Evolutionary conservation across 2,797 vertebrate species (phyloP), one percentile per base, ranked within the genome.

Genomic region (Onychomys arenicola): DNA sequence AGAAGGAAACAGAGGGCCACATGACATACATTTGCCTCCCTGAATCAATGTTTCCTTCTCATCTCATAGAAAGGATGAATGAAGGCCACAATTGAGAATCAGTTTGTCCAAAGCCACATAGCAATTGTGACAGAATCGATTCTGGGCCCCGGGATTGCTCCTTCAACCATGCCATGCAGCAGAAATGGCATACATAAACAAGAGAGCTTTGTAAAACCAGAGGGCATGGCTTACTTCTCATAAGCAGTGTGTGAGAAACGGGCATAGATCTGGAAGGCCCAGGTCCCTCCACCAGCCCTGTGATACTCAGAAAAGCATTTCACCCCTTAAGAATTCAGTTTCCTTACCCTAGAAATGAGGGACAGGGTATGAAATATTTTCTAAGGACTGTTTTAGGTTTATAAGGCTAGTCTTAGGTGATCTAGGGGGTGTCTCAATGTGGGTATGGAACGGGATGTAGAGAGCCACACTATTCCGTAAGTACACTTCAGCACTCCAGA

Each of bases 51-150:
- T 10, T 95, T 57, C 46, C 16, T 89, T 80, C 67, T 96, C 57
- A 71, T 34, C 85, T 96, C 95, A 78, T 3, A 75, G 73, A 78
- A 93, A 81, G 59, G 17, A 80, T 55, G 73, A 93, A 76, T 69
- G 89, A 96, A 59, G 19, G 32, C 69, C 34, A 43, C 43, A 46
- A 40, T 19, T 78, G 89, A 89, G 63, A 97, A 89, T 91, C 84
- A 59, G 67, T 57, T 91, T 90, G 37, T 97, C 61, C 43, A 94
- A 93, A 93, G 29, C 34, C 52, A 84, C 17, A 5, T 3, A 94
- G 73, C n/a, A 61, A 82, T 40, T 46, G 49, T 73, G 93, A 73
- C 89, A 85, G 93, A 88, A 85, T 12, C 1, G 57, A 78, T 57
- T 40, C 63, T 55, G 10, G 43, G 89, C 37, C 6, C 52, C 52